These are phyloP conservation scores for Brachionus angularis DNA, from an alignment of 1,140 invertebrate species.

Conservation along the genomic window DNA sequence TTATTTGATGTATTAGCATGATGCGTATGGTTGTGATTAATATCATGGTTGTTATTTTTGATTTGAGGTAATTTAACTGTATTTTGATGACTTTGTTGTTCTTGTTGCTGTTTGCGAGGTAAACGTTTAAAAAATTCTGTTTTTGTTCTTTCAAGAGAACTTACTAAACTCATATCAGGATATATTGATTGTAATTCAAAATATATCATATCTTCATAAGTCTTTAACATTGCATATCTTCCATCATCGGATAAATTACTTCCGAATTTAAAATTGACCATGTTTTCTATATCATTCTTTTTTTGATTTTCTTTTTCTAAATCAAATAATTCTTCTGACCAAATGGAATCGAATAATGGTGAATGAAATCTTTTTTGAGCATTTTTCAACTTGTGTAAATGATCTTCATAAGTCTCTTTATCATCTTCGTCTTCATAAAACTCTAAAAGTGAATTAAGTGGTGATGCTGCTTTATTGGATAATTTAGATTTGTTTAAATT, in stretches of 20 bases:
- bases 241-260: conserved; percentile 29
- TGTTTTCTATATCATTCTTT: background rate
- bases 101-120: conserved; percentile 4
- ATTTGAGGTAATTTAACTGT: conserved; percentile 13
- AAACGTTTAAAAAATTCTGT: conserved; percentile 23
- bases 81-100: no score
- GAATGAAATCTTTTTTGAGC: background rate
- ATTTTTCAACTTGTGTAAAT: conserved; percentile 8
- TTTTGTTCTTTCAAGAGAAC: conserved; percentile 11
- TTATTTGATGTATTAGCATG: background rate
- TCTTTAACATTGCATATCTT: conserved; percentile 36
- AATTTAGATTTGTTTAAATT: no score
- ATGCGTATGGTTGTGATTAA: no score
- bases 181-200: conserved; percentile 5
- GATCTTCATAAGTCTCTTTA: conserved; percentile 11
- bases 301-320: background rate
- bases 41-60: no score
- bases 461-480: background rate
- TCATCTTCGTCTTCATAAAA: conserved; percentile 13
- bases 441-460: background rate
- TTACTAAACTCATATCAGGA: background rate
- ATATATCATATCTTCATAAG: conserved; percentile 27
- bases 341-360: conserved; percentile 15
- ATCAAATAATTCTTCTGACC: conserved; percentile 1
- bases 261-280: conserved; percentile 29